Percentiles rank a stretch among this genome's conserved stretches.
These are phyloP conservation scores for Leptosomus discolor DNA, from an alignment of 2,113 vertebrate genomes.

Conservation along the genomic window DNA sequence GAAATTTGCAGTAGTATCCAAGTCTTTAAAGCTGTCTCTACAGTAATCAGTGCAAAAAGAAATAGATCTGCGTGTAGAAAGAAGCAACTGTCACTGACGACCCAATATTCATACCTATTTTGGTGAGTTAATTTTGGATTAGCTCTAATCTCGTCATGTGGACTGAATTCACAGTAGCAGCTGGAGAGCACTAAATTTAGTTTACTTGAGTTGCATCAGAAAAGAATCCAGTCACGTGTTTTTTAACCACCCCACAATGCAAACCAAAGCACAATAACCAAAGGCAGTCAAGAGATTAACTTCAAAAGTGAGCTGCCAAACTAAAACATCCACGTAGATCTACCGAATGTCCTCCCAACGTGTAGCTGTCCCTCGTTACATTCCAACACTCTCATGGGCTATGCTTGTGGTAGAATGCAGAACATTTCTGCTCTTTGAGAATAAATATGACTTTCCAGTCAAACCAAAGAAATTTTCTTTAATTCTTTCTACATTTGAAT, in stretches of 20 bases:
- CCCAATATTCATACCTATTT: not conserved
- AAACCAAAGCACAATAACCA: not conserved
- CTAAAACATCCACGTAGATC: not conserved
- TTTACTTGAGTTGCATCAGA: not conserved
- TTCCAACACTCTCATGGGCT: not conserved
- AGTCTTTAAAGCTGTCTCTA: not conserved
- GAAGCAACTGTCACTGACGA: not conserved
- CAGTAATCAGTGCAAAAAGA: not conserved
- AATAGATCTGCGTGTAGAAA: not conserved
- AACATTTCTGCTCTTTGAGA: not conserved
- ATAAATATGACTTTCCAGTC: not conserved
- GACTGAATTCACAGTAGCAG: not conserved
- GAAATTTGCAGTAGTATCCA: not conserved
- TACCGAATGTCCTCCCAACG: not conserved
- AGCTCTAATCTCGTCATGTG: not conserved
- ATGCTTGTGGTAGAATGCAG: not conserved
- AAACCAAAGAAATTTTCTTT: not conserved
- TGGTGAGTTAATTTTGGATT: not conserved
- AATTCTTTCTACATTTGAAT: not conserved
- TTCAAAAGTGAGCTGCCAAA: not conserved
- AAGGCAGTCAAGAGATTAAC: not conserved
- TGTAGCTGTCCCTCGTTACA: not conserved
- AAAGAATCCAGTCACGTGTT: not conserved
- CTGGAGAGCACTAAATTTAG: not conserved
- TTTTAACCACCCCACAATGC: not conserved